Percentiles rank a stretch among this genome's conserved stretches.
phyloP scores from a whole-genome alignment of 2,888 invertebrate species.

The Eupithecia vulgata region DNA sequence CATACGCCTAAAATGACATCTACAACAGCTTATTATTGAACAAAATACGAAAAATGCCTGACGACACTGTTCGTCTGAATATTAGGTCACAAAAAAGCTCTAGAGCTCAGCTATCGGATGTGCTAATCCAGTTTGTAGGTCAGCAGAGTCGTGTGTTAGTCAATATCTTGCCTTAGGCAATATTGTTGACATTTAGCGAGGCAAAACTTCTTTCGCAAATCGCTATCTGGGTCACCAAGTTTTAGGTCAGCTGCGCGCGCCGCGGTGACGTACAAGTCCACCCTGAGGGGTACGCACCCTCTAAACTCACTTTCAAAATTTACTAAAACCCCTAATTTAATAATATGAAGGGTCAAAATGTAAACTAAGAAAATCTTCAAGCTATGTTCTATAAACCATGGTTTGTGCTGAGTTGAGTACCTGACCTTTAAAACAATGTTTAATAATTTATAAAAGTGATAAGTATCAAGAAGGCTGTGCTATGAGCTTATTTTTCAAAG shows the following conservation, averaged over 20 bases:
- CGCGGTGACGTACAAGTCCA: constrained; percentile 66
- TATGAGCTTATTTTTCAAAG: constrained; percentile 3
- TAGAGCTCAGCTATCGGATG: constrained; percentile 31
- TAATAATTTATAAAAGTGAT: neutral
- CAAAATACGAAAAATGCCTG: neutral
- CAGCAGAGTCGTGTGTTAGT: constrained; percentile 58
- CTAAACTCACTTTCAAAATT: constrained; percentile 65
- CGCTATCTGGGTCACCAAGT: constrained; percentile 69
- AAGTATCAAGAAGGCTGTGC: neutral
- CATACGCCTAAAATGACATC: neutral
- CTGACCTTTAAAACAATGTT: neutral
- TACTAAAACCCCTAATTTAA: constrained; percentile 29
- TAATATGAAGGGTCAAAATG: constrained; percentile 16
- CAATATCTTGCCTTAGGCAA: constrained; percentile 60
- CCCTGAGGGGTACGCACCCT: constrained; percentile 58
- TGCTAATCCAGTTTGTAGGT: constrained; percentile 53
- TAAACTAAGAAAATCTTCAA: neutral
- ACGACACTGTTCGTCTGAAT: neutral
- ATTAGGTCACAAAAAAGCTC: constrained; percentile 40
- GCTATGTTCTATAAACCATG: neutral
- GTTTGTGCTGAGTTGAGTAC: neutral
- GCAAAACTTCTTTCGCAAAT: constrained; percentile 63
- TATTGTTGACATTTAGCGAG: constrained; percentile 74
- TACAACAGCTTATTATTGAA: neutral
- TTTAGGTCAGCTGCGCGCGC: constrained; percentile 74